Percentiles rank a stretch among this genome's conserved stretches.
phyloP scores from a whole-genome alignment of 2,113 vertebrate species.

The Corythornis cristatus region DNA sequence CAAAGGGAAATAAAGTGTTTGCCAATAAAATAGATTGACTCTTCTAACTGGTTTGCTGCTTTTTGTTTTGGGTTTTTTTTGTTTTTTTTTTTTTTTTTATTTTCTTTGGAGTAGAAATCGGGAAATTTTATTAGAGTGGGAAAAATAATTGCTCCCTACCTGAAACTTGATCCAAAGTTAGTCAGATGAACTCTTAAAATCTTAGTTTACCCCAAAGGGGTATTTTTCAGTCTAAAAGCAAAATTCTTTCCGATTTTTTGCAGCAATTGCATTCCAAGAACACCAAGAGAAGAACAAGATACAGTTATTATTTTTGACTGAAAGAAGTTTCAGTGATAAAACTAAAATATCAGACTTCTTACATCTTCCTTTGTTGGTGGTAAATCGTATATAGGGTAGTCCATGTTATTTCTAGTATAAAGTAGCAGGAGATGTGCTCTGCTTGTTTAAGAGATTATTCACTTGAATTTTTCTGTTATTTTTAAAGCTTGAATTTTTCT shows the following conservation, averaged over 20 bases:
- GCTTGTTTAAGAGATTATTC: neutral
- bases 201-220: neutral
- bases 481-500: neutral
- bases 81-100: neutral
- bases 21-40: neutral
- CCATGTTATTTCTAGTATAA: neutral
- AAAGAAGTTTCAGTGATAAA: neutral
- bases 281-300: neutral
- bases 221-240: neutral
- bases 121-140: neutral
- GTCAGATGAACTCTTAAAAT: neutral
- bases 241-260: neutral
- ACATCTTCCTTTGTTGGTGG: neutral
- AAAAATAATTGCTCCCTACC: neutral
- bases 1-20: neutral
- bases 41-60: neutral
- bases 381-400: neutral
- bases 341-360: neutral
- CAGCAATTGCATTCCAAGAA: neutral
- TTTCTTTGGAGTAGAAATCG: neutral
- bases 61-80: neutral
- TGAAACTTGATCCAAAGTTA: neutral
- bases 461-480: neutral
- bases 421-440: neutral
- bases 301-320: neutral